Conservation (phyloP, 2,797 vertebrate species). For the Anolis apletophallus region DNA sequence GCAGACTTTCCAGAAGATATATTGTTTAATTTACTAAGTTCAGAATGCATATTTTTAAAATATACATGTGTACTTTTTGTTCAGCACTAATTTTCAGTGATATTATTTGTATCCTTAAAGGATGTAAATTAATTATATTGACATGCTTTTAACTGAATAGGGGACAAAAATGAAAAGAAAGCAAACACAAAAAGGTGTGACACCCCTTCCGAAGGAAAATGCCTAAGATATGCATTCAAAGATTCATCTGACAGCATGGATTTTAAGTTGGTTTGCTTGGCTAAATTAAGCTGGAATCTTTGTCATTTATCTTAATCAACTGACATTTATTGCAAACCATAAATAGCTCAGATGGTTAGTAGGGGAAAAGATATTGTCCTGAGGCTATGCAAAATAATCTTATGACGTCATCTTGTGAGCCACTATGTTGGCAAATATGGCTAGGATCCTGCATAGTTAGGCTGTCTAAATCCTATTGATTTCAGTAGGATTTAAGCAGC, state of each 20-base stretch:
- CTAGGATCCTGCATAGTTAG: not conserved
- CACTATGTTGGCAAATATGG: not conserved
- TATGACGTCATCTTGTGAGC: conserved; percentile 15
- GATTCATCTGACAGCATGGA: conserved; percentile 35
- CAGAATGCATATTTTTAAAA: not conserved
- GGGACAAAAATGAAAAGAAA: conserved; percentile 33
- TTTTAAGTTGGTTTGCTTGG: conserved; percentile 60
- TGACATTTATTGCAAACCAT: conserved; percentile 47
- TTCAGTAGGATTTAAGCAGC: conserved; percentile 24
- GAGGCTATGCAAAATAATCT: conserved; percentile 17
- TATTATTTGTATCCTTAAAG: conserved; percentile 22
- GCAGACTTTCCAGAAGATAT: conserved; percentile 34
- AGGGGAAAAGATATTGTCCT: conserved; percentile 21
- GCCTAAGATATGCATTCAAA: conserved; percentile 40
- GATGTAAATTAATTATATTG: conserved; percentile 36
- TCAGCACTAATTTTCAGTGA: not conserved
- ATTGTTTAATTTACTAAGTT: not conserved
- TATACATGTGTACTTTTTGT: conserved; percentile 7
- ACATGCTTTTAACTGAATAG: conserved; percentile 21
- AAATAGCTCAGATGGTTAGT: conserved; percentile 51
- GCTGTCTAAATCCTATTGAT: not conserved
- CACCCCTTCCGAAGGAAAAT: conserved; percentile 38
- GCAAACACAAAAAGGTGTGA: conserved; percentile 43
- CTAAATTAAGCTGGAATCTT: conserved; percentile 68
- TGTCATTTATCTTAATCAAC: conserved; percentile 70